Conservation (phyloP, 2,797 vertebrate genomes). For the Amphiprion clarkii region DNA sequence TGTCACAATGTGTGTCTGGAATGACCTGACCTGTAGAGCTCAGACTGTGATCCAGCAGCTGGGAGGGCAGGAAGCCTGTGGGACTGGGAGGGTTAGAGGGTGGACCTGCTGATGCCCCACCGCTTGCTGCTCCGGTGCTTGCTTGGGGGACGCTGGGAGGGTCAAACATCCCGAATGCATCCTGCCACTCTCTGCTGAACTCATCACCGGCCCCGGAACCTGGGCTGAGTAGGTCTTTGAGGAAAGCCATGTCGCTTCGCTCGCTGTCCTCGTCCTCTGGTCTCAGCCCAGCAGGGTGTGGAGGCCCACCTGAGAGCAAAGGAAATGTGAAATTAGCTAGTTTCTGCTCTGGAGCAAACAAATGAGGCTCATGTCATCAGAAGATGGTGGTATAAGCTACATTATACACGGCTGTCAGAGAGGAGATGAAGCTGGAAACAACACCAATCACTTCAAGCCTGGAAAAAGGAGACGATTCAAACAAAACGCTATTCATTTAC, state of each 20-base stretch:
- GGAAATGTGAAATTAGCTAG: too few species aligned
- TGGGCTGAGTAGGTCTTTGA: slow-evolving; percentile 85
- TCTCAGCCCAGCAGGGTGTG: background rate
- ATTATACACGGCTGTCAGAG: too few species aligned
- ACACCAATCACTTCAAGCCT: too few species aligned
- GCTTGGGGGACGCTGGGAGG: slow-evolving; percentile 35
- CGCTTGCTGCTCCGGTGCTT: background rate
- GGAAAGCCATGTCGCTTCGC: slow-evolving; percentile 87
- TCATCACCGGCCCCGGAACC: slow-evolving; percentile 75
- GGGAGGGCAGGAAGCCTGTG: slow-evolving; percentile 88
- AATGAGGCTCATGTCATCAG: too few species aligned
- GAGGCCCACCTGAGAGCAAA: slow-evolving; percentile 60
- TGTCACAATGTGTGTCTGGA: background rate
- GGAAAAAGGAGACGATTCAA: too few species aligned
- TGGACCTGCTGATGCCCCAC: slow-evolving; percentile 43
- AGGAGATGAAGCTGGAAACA: too few species aligned
- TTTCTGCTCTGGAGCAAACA: too few species aligned
- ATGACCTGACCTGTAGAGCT: slow-evolving; percentile 78
- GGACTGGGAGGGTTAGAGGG: slow-evolving; percentile 76
- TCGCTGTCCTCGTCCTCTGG: slow-evolving; percentile 82
- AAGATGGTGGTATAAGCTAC: too few species aligned
- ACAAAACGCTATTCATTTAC: too few species aligned
- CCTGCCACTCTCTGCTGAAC: slow-evolving; percentile 83
- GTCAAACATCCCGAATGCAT: slow-evolving; percentile 80
- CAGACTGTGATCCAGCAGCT: slow-evolving; percentile 90